These are phyloP conservation scores for Ochotona curzoniae DNA, from an alignment of 2,113 vertebrate species.

Conservation along the genomic window DNA sequence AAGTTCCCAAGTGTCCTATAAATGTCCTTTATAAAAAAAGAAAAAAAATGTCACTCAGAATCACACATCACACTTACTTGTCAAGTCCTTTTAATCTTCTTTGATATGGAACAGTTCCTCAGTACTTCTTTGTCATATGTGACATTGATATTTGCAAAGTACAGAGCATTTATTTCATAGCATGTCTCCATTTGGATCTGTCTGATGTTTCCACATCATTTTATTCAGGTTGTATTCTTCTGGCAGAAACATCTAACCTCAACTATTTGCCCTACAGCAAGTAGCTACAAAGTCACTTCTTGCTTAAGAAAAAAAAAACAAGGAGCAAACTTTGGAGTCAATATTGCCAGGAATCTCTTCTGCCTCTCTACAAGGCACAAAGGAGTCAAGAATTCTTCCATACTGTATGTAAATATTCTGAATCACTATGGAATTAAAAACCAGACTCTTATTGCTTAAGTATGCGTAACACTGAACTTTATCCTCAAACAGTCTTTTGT, in stretches of 20 bases:
- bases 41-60: neutral
- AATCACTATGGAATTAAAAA: neutral
- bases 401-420: neutral
- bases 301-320: neutral
- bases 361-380: neutral
- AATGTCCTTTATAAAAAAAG: neutral
- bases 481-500: neutral
- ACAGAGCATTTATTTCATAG: conserved; percentile 16
- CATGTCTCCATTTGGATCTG: neutral
- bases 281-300: neutral
- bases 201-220: conserved; percentile 1
- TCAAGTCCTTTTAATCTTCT: neutral
- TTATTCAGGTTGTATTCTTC: neutral
- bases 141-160: conserved; percentile 45
- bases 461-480: neutral
- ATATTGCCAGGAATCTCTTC: neutral
- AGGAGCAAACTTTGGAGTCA: neutral
- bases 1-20: neutral
- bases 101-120: neutral
- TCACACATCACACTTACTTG: neutral
- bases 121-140: conserved; percentile 2
- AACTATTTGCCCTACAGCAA: neutral
- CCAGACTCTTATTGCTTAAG: neutral
- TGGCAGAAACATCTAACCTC: neutral
- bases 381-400: neutral